Base-by-base conservation (phyloP, 2,113 vertebrate genomes). In the Anolis carolinensis region DNA sequence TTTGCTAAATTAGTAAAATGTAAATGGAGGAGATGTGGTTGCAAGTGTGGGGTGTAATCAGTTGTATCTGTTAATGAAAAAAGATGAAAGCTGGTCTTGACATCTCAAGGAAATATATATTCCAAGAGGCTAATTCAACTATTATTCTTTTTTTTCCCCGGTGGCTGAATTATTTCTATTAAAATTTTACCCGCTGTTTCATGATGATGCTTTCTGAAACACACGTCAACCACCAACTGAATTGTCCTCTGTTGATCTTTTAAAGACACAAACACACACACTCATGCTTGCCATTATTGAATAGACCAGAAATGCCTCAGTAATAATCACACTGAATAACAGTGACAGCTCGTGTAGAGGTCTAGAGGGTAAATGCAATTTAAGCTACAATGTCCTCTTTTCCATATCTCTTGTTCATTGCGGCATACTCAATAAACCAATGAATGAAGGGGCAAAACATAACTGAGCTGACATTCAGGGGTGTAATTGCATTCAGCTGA, bases 61-160 rank as follows among this genome's bases (percentile, higher is more conserved):
- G 55, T 59, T 59, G 39, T 77, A 55, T 77, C 18, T 27, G 7
- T 52, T 55, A 55, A 10, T 52, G 7, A 71, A 23, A 83, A 87
- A 78, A 85, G 89, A 86, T 86, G 88, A 88, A 93, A 83, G 75
- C 84, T 89, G 83, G 78, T 36, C 80, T 93, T 91, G 85, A 90
- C 5, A 83, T 93, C 73, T 72, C 79, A 63, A 82, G 91, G 91
- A 87, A 72, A 93, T 87, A 32, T 27, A 48, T 32, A 16, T 32
- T 44, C 34, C 10, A 48, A 27, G 30, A 75, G 9, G 72, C 72
- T 48, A 21, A 48, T 77, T n/a, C 30, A 52, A 16, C 27, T 55
- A n/a, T 20, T 77, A 21, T 77, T 77, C 27, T 25, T 52, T 30
- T 52, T 52, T 30, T 52, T 52, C 25, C 14, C 81, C 92, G 88